A percentile compares a stretch with the other conserved stretches of the same genome.
Evolutionary conservation across 2,888 invertebrate genomes (phyloP).

Genomic region (Rhingia campestris): DNA sequence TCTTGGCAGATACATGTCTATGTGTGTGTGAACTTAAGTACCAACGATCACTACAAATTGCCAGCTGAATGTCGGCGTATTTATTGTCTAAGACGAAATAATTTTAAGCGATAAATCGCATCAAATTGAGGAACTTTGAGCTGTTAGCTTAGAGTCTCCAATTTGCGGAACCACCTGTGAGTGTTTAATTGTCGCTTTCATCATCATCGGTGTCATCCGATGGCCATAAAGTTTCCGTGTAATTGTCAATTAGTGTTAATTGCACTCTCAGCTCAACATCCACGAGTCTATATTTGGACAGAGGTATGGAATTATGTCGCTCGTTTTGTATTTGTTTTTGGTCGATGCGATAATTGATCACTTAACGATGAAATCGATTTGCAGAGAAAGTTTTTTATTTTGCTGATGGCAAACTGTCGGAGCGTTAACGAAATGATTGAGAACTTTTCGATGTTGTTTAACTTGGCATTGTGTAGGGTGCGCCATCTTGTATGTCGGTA

Average conservation of each 20-base stretch:
- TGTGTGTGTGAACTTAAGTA: conserved; percentile 6
- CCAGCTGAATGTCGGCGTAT: conserved; percentile 24
- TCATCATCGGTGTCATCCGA: conserved; percentile 10
- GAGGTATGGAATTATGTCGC: neutral
- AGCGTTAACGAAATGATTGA: no score
- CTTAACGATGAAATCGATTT: conserved; percentile 7
- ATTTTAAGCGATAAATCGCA: conserved; percentile 21
- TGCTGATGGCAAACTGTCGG: no score
- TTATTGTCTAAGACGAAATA: conserved; percentile 35
- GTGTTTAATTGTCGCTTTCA: conserved; percentile 30
- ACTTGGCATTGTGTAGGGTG: no score
- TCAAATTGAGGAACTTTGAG: neutral
- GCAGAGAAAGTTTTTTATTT: conserved; percentile 10
- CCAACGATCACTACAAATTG: conserved; percentile 36
- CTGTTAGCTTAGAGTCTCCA: neutral
- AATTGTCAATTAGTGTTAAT: conserved; percentile 45
- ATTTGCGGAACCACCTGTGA: neutral
- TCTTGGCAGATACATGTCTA: conserved; percentile 3
- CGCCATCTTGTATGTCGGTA: no score
- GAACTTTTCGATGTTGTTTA: no score
- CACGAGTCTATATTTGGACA: conserved; percentile 10
- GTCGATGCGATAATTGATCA: conserved; percentile 24
- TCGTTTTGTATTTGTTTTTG: conserved; percentile 1
- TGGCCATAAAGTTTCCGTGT: conserved; percentile 13
- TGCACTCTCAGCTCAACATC: neutral